phyloP scores from a whole-genome alignment of 2,113 vertebrate species.

The Ivindomyrus marchei region DNA sequence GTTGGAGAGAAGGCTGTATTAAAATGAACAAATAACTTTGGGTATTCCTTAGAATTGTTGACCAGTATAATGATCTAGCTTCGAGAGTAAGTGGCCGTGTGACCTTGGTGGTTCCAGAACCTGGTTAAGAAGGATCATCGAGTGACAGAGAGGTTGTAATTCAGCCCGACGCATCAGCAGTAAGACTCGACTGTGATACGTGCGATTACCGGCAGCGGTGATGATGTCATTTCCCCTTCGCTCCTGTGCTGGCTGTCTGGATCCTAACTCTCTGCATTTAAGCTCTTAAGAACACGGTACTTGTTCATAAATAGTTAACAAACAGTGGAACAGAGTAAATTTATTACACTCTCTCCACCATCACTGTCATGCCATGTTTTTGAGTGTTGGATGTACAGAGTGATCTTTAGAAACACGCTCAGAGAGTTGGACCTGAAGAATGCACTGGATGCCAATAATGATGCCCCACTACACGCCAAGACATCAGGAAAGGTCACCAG shows the following conservation, averaged over 20 bases:
- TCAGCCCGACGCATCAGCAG: background rate
- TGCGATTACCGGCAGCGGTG: too few species aligned
- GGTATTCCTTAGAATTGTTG: background rate
- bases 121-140: background rate
- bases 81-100: background rate
- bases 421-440: background rate
- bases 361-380: background rate
- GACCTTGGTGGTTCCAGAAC: background rate
- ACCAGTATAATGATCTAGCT: background rate
- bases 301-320: background rate
- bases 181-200: background rate
- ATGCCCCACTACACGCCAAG: background rate
- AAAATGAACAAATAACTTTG: background rate
- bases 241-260: background rate
- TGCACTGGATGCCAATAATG: background rate
- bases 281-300: background rate
- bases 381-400: background rate
- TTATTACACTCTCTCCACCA: background rate
- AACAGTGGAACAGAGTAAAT: background rate
- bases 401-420: background rate
- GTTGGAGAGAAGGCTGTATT: background rate
- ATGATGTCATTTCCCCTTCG: background rate
- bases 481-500: background rate
- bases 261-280: background rate
- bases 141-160: background rate